Evolutionary conservation across 2,113 vertebrate species (phyloP).

Genomic region (Chionis minor): DNA sequence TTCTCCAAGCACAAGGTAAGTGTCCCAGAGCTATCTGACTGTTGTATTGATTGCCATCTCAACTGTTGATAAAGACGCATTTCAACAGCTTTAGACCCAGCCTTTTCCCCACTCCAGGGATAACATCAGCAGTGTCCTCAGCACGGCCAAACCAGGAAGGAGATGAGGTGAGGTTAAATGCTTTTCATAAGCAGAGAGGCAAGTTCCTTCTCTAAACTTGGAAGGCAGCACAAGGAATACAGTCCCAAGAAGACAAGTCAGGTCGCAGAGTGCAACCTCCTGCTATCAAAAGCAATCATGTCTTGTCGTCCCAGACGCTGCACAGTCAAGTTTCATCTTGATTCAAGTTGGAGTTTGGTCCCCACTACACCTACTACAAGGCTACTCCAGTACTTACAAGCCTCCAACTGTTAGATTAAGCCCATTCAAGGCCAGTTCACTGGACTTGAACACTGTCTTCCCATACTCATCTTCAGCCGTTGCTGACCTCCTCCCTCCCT

Average conservation of each 20-base stretch:
- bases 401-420: background rate
- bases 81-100: background rate
- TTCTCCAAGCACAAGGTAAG: background rate
- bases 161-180: background rate
- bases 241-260: background rate
- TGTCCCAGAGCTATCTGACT: background rate
- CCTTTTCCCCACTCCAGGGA: background rate
- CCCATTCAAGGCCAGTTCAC: background rate
- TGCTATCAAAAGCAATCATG: background rate
- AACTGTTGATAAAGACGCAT: background rate
- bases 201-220: background rate
- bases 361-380: background rate
- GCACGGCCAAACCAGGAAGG: background rate
- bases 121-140: background rate
- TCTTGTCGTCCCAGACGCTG: background rate
- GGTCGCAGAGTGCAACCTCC: background rate
- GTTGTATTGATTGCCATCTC: background rate
- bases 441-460: too few species aligned
- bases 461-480: accelerated
- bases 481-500: background rate
- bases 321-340: background rate
- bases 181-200: background rate
- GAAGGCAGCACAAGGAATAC: background rate
- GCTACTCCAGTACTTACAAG: background rate
- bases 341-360: background rate